A percentile compares a stretch with the other conserved stretches of the same genome.
Evolutionary conservation across 53 echinoderm and acorn worm species (phyloP).

Genomic region (Holothuria scabra): DNA sequence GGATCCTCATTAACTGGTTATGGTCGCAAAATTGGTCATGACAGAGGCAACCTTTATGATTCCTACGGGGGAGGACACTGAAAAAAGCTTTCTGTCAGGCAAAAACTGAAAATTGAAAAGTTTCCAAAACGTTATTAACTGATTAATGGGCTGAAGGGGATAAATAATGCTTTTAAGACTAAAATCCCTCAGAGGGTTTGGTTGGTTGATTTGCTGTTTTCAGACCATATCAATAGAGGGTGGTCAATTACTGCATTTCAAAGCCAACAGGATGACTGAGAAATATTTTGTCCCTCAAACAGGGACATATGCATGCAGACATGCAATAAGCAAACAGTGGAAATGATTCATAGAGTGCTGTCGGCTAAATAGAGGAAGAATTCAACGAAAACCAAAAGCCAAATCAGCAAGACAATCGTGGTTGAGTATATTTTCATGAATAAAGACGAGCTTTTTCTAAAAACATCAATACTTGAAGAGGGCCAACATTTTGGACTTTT

Average conservation of each 20-base stretch:
- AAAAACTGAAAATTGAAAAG: conserved; percentile 34
- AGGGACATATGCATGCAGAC: not conserved
- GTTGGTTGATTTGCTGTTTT: conserved; percentile 12
- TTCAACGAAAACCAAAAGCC: conserved; percentile 5
- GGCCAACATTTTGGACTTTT: no score
- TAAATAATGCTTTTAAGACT: conserved; percentile 42
- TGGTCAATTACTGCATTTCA: conserved; percentile 20
- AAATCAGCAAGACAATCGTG: not conserved
- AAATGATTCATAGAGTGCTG: conserved; percentile 34
- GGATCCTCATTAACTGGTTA: conserved; percentile 24
- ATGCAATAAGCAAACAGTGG: conserved; percentile 8
- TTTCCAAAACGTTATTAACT: conserved; percentile 25
- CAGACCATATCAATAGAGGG: not conserved
- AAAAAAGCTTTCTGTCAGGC: conserved; percentile 23
- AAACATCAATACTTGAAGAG: no score
- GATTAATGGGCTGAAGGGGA: conserved; percentile 22
- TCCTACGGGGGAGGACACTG: conserved; percentile 4
- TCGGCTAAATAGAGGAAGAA: conserved; percentile 4
- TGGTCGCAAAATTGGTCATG: conserved; percentile 28
- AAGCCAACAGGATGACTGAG: no score
- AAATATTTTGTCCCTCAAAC: no score
- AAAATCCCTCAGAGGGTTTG: conserved; percentile 28
- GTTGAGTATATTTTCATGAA: no score
- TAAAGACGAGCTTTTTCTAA: no score
- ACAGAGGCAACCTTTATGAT: conserved; percentile 40